Evolutionary conservation across 2,113 vertebrate genomes (phyloP).

Genomic region (Plecotus auritus): DNA sequence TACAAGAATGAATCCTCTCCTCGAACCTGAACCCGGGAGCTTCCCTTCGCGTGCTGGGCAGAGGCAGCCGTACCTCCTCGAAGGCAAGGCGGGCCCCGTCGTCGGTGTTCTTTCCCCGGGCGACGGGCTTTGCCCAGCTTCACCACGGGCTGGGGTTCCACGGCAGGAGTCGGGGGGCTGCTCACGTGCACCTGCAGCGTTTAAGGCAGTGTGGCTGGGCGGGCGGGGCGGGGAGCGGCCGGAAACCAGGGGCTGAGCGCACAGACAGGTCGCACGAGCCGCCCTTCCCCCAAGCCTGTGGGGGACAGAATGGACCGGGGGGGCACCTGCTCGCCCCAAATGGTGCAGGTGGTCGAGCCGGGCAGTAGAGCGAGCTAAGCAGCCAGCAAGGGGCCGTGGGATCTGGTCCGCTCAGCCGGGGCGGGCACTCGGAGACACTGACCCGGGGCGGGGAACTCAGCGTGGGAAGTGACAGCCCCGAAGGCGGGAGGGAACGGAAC

Average conservation of each 20-base stretch:
- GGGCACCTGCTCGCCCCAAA: conserved; percentile 20
- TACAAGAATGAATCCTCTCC: neutral
- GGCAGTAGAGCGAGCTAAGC: neutral
- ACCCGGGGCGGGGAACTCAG: conserved; percentile 63
- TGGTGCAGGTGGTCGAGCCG: neutral
- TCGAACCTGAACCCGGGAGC: neutral
- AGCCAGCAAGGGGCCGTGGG: neutral
- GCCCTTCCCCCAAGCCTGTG: neutral
- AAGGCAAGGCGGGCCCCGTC: neutral
- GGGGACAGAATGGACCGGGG: neutral
- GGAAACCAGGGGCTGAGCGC: neutral
- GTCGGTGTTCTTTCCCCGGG: no score
- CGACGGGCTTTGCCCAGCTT: no score
- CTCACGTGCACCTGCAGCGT: neutral
- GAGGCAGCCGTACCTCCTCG: neutral
- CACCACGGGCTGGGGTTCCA: no score
- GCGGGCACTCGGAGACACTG: conserved; percentile 64
- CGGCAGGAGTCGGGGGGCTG: neutral
- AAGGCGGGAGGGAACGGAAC: conserved; percentile 52
- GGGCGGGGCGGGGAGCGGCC: no score
- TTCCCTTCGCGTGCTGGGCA: neutral
- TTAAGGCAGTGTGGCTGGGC: no score
- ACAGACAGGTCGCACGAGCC: neutral
- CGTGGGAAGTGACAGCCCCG: conserved; percentile 65
- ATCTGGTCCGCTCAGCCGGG: conserved; percentile 45